Evolutionary conservation across 2,113 vertebrate genomes (phyloP).

Genomic region (Phalacrocorax brasilianus): DNA sequence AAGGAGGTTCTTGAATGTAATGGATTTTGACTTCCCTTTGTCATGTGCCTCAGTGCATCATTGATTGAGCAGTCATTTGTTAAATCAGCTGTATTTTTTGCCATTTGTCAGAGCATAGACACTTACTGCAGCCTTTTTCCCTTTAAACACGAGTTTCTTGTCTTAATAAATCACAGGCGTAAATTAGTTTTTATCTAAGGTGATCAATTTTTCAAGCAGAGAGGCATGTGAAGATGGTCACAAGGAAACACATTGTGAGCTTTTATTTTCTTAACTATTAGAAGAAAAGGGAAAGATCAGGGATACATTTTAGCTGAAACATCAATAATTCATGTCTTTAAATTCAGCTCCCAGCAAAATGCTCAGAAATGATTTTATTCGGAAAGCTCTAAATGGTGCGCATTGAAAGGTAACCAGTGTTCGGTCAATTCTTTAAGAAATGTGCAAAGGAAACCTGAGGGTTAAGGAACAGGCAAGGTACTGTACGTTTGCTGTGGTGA

Average conservation of each 20-base stretch:
- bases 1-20: constrained; percentile 84
- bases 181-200: constrained; percentile 38
- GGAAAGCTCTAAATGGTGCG: constrained; percentile 20
- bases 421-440: background rate
- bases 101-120: constrained; percentile 45
- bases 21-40: constrained; percentile 90
- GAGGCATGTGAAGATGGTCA: background rate
- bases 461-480: background rate
- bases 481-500: background rate
- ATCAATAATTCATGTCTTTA: constrained; percentile 49
- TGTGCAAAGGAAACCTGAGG: background rate
- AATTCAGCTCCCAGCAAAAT: constrained; percentile 47
- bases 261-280: constrained; percentile 2
- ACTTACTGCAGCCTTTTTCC: constrained; percentile 46
- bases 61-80: constrained; percentile 91
- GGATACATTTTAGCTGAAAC: background rate
- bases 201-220: constrained; percentile 11
- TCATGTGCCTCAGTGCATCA: constrained; percentile 84
- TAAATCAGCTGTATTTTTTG: constrained; percentile 84
- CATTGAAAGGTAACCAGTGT: background rate
- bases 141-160: background rate
- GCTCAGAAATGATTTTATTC: constrained; percentile 32
- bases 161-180: constrained; percentile 38
- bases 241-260: background rate
- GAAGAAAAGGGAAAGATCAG: background rate